phyloP scores from a whole-genome alignment of 2,797 vertebrate species.

The Chelon auratus region DNA sequence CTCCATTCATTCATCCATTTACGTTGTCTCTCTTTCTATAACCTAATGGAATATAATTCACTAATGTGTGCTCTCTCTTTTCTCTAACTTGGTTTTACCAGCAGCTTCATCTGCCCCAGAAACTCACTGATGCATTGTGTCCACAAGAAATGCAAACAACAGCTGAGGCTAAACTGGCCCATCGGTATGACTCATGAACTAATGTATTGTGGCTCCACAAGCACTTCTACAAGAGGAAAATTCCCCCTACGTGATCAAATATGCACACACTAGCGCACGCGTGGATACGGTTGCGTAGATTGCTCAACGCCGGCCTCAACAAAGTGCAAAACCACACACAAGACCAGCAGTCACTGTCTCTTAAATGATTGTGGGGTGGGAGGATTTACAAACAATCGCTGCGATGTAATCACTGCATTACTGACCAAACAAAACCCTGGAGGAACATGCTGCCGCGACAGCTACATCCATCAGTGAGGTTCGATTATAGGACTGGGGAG shows the following conservation, averaged over 20 bases:
- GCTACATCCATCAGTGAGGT: slow-evolving; percentile 9
- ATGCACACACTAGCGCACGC: background rate
- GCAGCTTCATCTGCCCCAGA: slow-evolving; percentile 22
- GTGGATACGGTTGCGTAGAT: slow-evolving; percentile 5
- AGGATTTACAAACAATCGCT: slow-evolving; percentile 34
- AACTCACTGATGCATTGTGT: slow-evolving; percentile 32
- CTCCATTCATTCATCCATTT: too few species aligned
- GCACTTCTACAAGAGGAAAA: slow-evolving; percentile 18
- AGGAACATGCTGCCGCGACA: slow-evolving; percentile 9
- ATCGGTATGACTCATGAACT: slow-evolving; percentile 38
- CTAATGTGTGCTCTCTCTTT: background rate
- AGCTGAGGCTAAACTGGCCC: slow-evolving; percentile 10
- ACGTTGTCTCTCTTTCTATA: too few species aligned
- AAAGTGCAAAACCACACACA: background rate
- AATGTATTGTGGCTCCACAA: slow-evolving; percentile 7
- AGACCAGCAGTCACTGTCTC: slow-evolving; percentile 27
- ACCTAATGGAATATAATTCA: background rate
- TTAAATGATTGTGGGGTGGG: slow-evolving; percentile 15
- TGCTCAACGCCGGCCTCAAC: background rate
- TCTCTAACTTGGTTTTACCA: background rate
- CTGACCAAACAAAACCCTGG: slow-evolving; percentile 25
- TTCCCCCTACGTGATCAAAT: background rate
- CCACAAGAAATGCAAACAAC: slow-evolving; percentile 16
- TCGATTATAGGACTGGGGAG: slow-evolving; percentile 8
- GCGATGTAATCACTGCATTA: slow-evolving; percentile 17